Evolutionary conservation across 2,797 vertebrate genomes (phyloP), one percentile per base, ranked within the genome.

Genomic region (Anisognathus igniventris): DNA sequence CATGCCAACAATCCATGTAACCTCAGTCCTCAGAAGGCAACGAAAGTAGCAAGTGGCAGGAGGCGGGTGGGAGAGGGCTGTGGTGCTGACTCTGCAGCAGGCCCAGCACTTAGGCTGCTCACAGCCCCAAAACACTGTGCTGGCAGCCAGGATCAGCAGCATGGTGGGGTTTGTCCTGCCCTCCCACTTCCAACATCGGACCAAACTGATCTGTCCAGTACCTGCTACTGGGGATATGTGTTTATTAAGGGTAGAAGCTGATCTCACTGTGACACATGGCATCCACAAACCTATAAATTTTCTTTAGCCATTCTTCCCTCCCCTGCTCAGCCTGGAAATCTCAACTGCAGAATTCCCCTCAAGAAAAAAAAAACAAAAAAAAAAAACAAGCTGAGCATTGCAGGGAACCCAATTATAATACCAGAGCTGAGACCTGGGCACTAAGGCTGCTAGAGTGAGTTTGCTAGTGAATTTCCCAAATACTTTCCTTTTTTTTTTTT

Each of bases 21-120:
- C 62, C 4, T 78, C 5, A 5, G 33, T 76, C 48, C 66, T 60
- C 67, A 39, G 74, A 81, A 90, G 61, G 71, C 73, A 45, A 50
- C 48, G 86, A 70, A 75, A 94, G 48, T 58, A 71, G 24, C 62
- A 72, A 65, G 62, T 61, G 62, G 35, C 62, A 75, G 53, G 31
- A 71, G 70, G 75, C n/a, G 27, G 58, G 21, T 0, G 0, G 67
- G 67, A 65, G 72, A 66, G 61, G 44, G 1, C 2, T 7, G 1
- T 22, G n/a, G 51, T 0, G 1, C 56, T 87, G 76, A 48, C 31
- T 51, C 56, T n/a, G 57, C 61, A 82, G n/a, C 44, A 80, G 30
- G 14, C 18, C 13, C 62, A 48, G 47, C 15, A 9, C 11, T 48
- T 30, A 64, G 62, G 31, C 54, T n/a, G 47, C 35, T 39, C 81